phyloP scores from a whole-genome alignment of 2,888 invertebrate species.

The Onchidella celtica region DNA sequence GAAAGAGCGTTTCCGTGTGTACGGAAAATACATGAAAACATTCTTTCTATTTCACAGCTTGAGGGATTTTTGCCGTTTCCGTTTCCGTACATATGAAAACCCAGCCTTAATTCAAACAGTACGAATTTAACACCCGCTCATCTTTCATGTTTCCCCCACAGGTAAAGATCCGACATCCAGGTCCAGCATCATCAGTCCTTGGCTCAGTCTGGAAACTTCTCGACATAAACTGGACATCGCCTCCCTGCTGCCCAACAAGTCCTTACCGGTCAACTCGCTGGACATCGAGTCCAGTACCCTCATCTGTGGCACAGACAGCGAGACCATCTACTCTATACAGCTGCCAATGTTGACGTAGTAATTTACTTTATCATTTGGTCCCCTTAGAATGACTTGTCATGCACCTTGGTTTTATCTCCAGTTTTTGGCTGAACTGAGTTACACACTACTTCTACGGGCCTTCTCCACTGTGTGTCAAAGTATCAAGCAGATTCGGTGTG shows the following conservation, averaged over 20 bases:
- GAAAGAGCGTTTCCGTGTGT: too few relatives aligned
- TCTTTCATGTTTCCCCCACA: neutral
- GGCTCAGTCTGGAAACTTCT: slow-evolving; percentile 86
- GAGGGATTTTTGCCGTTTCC: too few relatives aligned
- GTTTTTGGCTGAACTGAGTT: too few relatives aligned
- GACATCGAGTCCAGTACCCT: slow-evolving; percentile 89
- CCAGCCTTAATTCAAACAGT: too few relatives aligned
- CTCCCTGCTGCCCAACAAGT: slow-evolving; percentile 86
- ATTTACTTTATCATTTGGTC: neutral
- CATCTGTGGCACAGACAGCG: slow-evolving; percentile 92
- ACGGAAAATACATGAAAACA: too few relatives aligned
- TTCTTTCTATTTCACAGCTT: too few relatives aligned
- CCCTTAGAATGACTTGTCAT: slow-evolving; percentile 66
- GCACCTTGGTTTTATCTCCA: slow-evolving; percentile 57
- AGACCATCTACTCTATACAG: slow-evolving; percentile 89
- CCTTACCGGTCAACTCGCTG: slow-evolving; percentile 90
- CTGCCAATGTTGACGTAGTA: slow-evolving; percentile 58
- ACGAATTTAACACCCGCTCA: too few relatives aligned
- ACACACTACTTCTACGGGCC: too few relatives aligned
- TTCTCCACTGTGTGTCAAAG: too few relatives aligned
- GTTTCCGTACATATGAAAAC: too few relatives aligned
- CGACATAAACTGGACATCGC: slow-evolving; percentile 86
- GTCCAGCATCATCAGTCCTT: slow-evolving; percentile 80
- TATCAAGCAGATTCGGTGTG: too few relatives aligned
- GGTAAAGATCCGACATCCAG: slow-evolving; percentile 21